These are phyloP conservation scores for Anolis sagrei DNA, from an alignment of 2,113 vertebrate genomes.

Conservation along the genomic window DNA sequence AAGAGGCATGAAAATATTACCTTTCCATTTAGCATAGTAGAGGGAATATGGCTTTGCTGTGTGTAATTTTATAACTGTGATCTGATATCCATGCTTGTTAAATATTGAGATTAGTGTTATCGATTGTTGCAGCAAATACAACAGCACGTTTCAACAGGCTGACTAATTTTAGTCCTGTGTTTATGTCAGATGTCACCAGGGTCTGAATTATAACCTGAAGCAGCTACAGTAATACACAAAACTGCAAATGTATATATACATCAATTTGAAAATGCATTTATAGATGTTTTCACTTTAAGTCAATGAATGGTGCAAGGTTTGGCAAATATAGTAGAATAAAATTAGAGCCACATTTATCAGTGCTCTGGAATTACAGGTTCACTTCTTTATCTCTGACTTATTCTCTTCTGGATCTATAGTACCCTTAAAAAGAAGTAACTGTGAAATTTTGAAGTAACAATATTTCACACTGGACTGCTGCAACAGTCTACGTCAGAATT, in stretches of 20 bases:
- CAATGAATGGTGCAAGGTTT: constrained; percentile 13
- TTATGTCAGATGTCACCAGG: neutral
- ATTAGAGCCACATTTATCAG: constrained; percentile 29
- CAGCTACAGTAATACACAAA: neutral
- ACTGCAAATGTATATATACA: neutral
- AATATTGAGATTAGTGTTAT: neutral
- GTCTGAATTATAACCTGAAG: neutral
- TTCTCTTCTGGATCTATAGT: constrained; percentile 5
- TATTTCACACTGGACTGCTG: too few species aligned
- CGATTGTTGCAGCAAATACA: neutral
- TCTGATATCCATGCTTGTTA: neutral
- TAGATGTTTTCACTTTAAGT: neutral
- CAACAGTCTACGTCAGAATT: too few species aligned
- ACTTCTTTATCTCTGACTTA: too few species aligned
- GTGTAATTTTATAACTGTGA: neutral
- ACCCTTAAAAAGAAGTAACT: neutral
- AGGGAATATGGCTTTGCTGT: neutral
- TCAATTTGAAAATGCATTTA: constrained; percentile 4
- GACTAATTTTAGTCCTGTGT: neutral
- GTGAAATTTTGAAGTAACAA: neutral
- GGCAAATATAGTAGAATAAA: constrained; percentile 25
- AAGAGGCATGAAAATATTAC: neutral
- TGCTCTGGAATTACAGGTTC: constrained; percentile 23
- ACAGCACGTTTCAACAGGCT: neutral
- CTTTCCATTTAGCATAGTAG: neutral